Evolutionary conservation across 2,797 vertebrate species (phyloP), one percentile per base, ranked within the genome.

Genomic region (Falco berigora): DNA sequence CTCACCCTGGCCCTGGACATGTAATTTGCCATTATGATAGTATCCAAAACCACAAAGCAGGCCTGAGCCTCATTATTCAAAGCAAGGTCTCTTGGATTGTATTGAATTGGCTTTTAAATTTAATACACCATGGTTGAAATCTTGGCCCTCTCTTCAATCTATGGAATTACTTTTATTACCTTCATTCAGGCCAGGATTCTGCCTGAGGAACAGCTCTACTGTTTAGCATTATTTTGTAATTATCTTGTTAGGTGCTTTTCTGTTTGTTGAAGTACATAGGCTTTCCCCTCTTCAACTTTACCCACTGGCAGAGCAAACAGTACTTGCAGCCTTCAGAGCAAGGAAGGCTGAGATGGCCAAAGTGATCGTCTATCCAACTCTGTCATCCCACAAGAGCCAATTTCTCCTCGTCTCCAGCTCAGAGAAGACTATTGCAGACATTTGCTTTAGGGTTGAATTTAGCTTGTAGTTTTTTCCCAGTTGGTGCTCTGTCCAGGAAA

Each of bases 381-480:
- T 66, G 20, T 64, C 68, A 68, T 5, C 4, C n/a, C 42, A 32
- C 27, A 38, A 38, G 58, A 91, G 88, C 42, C 24, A 83, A 55
- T 86, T 83, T 53, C 63, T 86, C 34, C 15, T 82, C 38, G 32
- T 34, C 44, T 88, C 38, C 36, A 55, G 49, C 55, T 69, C 66
- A 44, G 38, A 75, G 50, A 94, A 93, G 40, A 63, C 71, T 84
- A 32, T 55, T 66, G 14, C 73, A 92, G 76, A 71, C n/a, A 38
- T 91, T 61, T 86, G 20, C 56, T 84, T 78, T 44, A 72, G 47
- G 66, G 30, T 4, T 84, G 59, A 79, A 50, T 92, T 89, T 49
- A 90, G 62, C 50, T 62, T 88, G n/a, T 28, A 85, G 55, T 62
- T 94, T 92, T 86, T 95, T 93, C 94, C 83, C 83, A 85, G 19